Base-by-base conservation (phyloP, 2,797 vertebrate species). In the Gallinago solitaria region DNA sequence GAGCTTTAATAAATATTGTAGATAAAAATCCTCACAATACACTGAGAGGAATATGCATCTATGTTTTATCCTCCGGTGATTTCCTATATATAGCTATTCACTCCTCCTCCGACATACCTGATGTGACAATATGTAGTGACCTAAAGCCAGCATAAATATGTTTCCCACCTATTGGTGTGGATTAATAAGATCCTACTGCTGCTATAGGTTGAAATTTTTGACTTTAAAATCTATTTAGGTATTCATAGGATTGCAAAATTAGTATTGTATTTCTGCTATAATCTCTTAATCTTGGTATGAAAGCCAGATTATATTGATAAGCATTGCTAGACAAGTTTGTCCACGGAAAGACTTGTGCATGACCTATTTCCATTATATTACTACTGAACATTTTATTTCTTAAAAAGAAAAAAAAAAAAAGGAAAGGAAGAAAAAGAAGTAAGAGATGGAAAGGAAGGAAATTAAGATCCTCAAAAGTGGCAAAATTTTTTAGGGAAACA, bases 1-100 rank as follows among this genome's bases (percentile, higher is more conserved):
- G 43, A 60, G 63, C 87, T 94, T 90, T 78, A 95, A 82, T 90
- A 88, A 86, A 89, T 57, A 71, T 56, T 83, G 71, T 12, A 90
- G 86, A 50, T 82, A 47, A 93, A 96, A 96, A 92, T 48, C 54
- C n/a, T 41, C 83, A 33, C 35, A 86, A 73, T 30, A 32, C 25
- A 60, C 14, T 27, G 8, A 94, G 35, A 47, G 63, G 57, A 95
- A 60, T 60, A 39, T 54, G 7, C 35, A 61, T 88, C 89, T 54
- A 25, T 85, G 73, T 87, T 93, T 95, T 78, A 74, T 68, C 56
- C 64, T 64, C 50, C 37, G 43, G 25, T 48, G 57, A 57, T 67
- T 80, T 90, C 75, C 6, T 4, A 5, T 18, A 24, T 2, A 27
- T 7, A 84, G 28, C 23, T 30, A 43, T n/a, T 87, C 39, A 35